Conservation (phyloP, 2,113 vertebrate genomes). For the Hystrix brachyura region DNA sequence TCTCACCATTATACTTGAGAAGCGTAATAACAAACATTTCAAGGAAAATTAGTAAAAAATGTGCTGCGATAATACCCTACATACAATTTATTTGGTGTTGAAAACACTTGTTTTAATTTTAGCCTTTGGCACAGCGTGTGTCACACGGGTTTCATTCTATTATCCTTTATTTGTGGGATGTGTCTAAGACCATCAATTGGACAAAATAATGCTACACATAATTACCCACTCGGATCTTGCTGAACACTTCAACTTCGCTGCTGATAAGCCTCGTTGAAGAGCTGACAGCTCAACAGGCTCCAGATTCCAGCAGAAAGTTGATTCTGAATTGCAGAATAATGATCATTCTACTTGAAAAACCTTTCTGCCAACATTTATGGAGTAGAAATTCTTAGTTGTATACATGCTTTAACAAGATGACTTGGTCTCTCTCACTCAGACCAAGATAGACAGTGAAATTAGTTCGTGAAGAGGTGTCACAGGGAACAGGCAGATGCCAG, state of each 20-base stretch:
- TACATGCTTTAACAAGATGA: neutral
- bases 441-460: neutral
- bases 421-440: neutral
- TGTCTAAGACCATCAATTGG: neutral
- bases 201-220: neutral
- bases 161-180: neutral
- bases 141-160: constrained; percentile 10
- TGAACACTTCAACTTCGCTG: neutral
- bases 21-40: neutral
- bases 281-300: neutral
- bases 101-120: neutral
- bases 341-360: neutral
- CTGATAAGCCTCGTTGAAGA: neutral
- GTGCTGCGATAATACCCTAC: neutral
- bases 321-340: constrained; percentile 44
- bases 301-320: neutral
- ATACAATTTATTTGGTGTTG: neutral
- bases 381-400: neutral
- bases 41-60: neutral
- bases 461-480: neutral
- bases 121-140: neutral
- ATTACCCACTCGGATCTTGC: neutral
- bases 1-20: neutral
- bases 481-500: neutral
- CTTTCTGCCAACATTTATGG: neutral